Conservation (phyloP, 2,797 vertebrate species). For the Syncerus caffer region DNA sequence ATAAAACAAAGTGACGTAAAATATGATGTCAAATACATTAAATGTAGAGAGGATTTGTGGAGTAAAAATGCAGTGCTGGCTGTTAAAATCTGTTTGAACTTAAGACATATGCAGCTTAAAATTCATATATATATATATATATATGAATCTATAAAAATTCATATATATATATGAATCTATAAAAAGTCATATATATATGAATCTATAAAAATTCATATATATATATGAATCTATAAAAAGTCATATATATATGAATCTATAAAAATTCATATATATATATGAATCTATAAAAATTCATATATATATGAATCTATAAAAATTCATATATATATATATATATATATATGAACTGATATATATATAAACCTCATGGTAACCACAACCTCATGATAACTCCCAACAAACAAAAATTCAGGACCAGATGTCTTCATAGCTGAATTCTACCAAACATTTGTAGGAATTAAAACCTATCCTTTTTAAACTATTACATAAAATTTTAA, state of each 20-base stretch:
- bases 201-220: too few species aligned
- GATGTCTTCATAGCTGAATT: background rate
- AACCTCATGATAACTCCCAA: background rate
- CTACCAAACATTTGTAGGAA: background rate
- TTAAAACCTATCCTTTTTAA: background rate
- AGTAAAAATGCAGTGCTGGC: background rate
- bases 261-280: background rate
- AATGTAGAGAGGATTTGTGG: background rate
- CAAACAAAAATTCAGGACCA: background rate
- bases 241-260: background rate
- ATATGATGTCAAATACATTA: background rate
- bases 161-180: background rate
- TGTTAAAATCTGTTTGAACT: background rate
- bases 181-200: background rate
- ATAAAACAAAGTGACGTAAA: background rate
- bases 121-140: too few species aligned
- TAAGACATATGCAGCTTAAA: background rate
- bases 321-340: background rate
- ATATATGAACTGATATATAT: background rate
- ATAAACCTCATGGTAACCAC: background rate
- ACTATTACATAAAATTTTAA: background rate
- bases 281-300: too few species aligned
- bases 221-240: background rate
- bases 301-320: background rate
- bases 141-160: background rate